phyloP scores from a whole-genome alignment of 2,113 vertebrate genomes.

The Pomatorhinus ruficollis region DNA sequence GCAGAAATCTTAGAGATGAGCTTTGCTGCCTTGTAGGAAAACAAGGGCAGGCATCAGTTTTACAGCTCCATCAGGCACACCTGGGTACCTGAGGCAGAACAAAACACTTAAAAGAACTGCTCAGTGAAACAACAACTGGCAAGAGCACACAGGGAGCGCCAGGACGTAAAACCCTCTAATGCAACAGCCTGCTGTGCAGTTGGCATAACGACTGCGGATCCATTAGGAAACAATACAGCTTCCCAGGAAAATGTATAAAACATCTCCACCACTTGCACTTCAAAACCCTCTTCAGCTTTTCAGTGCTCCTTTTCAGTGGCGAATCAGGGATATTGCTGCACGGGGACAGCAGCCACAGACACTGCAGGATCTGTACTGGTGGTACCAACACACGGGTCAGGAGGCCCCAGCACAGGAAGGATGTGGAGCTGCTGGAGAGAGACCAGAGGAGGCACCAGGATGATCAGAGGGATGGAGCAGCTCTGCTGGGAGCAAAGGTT shows the following conservation, averaged over 20 bases:
- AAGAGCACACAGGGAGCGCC: not conserved
- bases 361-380: not conserved
- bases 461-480: not conserved
- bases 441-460: not conserved
- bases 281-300: not conserved
- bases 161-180: not conserved
- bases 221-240: not conserved
- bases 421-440: rapidly evolving
- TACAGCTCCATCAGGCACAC: not conserved
- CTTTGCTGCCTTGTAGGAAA: not conserved
- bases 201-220: not conserved
- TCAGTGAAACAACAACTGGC: not conserved
- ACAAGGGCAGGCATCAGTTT: not conserved
- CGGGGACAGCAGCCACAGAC: not conserved
- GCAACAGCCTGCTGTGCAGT: not conserved
- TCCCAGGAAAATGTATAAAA: not conserved
- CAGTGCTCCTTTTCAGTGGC: not conserved
- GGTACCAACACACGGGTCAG: not conserved
- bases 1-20: not conserved
- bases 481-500: not conserved
- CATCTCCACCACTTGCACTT: not conserved
- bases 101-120: not conserved
- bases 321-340: not conserved
- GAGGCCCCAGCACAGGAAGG: not conserved
- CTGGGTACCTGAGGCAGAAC: not conserved